Conservation (phyloP, 2,888 invertebrate species). For the Thalpophila matura region DNA sequence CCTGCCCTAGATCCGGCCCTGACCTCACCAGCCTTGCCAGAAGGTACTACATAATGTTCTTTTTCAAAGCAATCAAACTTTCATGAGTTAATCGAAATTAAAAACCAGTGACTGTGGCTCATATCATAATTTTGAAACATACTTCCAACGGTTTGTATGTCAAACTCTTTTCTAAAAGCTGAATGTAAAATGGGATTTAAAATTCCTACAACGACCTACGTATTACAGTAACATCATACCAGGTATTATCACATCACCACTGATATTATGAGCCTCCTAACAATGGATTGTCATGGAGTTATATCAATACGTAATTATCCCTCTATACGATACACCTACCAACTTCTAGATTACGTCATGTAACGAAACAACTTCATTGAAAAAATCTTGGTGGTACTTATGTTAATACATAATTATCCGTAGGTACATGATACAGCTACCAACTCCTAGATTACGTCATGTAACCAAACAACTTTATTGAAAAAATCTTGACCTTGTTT, state of each 20-base stretch:
- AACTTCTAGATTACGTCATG: slow-evolving; percentile 5
- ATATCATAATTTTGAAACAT: too few relatives aligned
- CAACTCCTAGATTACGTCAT: slow-evolving; percentile 7
- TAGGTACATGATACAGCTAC: slow-evolving; percentile 7
- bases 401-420: slow-evolving; percentile 17
- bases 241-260: background rate
- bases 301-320: background rate
- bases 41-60: too few relatives aligned
- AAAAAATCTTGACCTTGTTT: slow-evolving; percentile 45
- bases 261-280: slow-evolving; percentile 4
- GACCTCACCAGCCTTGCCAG: too few relatives aligned
- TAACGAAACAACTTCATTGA: slow-evolving; percentile 31
- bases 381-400: slow-evolving; percentile 43
- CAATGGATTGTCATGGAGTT: slow-evolving; percentile 4
- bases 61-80: too few relatives aligned
- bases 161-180: too few relatives aligned
- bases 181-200: too few relatives aligned
- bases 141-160: too few relatives aligned
- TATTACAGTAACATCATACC: too few relatives aligned
- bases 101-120: too few relatives aligned
- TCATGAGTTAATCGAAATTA: too few relatives aligned
- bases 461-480: slow-evolving; percentile 29
- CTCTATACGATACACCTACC: slow-evolving; percentile 8
- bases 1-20: too few relatives aligned
- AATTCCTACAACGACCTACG: too few relatives aligned